phyloP scores from a whole-genome alignment of 2,113 vertebrate species.

The Pseudolaguvia tuberculata region DNA sequence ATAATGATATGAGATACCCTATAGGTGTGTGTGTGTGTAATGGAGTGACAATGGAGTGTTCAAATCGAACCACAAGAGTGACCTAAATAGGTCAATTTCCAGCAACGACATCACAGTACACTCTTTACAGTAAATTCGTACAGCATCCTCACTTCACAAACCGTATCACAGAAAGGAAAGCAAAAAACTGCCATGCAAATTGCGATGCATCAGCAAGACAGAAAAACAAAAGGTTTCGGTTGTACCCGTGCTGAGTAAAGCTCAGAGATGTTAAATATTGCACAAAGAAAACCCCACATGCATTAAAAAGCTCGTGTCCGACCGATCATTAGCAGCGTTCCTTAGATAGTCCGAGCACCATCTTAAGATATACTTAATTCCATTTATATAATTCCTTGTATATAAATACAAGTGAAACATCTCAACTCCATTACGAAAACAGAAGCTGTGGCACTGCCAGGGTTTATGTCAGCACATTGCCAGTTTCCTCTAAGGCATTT shows the following conservation, averaged over 20 bases:
- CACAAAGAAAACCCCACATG: background rate
- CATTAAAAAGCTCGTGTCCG: background rate
- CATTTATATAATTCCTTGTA: too few relatives aligned
- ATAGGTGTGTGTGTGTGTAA: background rate
- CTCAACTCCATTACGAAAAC: background rate
- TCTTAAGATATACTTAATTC: too few relatives aligned
- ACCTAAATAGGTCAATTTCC: conserved; percentile 70
- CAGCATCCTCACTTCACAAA: conserved; percentile 50
- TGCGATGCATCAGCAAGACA: conserved; percentile 10
- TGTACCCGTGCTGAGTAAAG: conserved; percentile 26
- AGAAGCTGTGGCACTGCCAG: background rate
- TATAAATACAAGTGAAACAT: too few relatives aligned
- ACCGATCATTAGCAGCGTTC: too few relatives aligned
- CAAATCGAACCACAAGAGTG: conserved; percentile 63
- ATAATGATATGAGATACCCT: too few relatives aligned
- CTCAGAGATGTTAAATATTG: conserved; percentile 10
- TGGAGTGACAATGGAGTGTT: background rate
- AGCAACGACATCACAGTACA: conserved; percentile 55
- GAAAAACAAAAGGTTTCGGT: conserved; percentile 36
- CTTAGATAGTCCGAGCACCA: background rate
- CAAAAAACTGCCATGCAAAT: conserved; percentile 17
- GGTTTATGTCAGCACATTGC: background rate
- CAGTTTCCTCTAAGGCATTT: conserved; percentile 7
- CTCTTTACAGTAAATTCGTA: conserved; percentile 62
- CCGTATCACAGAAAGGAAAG: conserved; percentile 13